A percentile compares a stretch with the other conserved stretches of the same genome.
These are phyloP conservation scores for Tortricodes alternella DNA, from an alignment of 2,888 invertebrate species.

Conservation along the genomic window DNA sequence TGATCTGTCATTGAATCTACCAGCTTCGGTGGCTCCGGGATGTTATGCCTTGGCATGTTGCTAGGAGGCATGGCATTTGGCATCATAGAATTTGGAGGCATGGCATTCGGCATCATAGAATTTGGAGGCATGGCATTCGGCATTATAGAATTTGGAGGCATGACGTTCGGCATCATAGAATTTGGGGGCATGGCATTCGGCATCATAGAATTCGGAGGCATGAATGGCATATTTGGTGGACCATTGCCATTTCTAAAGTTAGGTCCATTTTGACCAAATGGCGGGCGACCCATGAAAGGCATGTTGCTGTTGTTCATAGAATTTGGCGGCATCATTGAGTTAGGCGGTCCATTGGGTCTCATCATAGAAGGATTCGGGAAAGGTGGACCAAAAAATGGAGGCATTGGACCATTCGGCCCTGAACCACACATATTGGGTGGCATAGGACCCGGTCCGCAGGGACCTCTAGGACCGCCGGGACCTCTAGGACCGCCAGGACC, in stretches of 20 bases:
- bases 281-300: conserved; percentile 68
- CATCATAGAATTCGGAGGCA: conserved; percentile 50
- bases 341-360: conserved; percentile 54
- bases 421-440: conserved; percentile 51
- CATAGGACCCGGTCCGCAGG: conserved; percentile 38
- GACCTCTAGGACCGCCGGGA: background rate
- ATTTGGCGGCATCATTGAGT: conserved; percentile 55
- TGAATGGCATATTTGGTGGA: conserved; percentile 59
- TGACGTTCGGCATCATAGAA: too few relatives aligned
- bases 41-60: conserved; percentile 39
- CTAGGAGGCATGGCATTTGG: conserved; percentile 6
- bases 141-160: too few relatives aligned
- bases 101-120: too few relatives aligned
- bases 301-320: conserved; percentile 52
- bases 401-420: conserved; percentile 38
- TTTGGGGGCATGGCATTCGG: conserved; percentile 37
- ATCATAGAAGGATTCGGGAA: conserved; percentile 38
- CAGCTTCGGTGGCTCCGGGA: conserved; percentile 47
- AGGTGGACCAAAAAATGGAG: conserved; percentile 33
- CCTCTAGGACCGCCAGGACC: conserved; percentile 38
- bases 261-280: conserved; percentile 66
- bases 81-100: too few relatives aligned
- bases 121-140: too few relatives aligned
- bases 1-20: conserved; percentile 65
- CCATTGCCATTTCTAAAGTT: conserved; percentile 55